phyloP scores from a whole-genome alignment of 1,140 invertebrate species.

The Probaryconus sp. region DNA sequence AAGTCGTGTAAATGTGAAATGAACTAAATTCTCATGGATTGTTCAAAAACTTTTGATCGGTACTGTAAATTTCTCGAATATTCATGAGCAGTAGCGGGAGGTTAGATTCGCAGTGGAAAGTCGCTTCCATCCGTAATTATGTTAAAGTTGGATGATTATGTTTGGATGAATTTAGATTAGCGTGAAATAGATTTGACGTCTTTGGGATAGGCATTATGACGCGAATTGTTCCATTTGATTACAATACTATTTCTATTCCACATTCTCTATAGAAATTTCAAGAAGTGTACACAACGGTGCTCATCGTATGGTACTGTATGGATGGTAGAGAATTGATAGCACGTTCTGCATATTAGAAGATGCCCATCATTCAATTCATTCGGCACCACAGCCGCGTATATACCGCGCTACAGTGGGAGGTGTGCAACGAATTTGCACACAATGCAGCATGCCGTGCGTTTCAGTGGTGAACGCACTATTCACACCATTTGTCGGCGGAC shows the following conservation, averaged over 20 bases:
- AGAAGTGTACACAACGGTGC: constrained; percentile 25
- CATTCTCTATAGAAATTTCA: constrained; percentile 29
- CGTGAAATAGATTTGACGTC: constrained; percentile 26
- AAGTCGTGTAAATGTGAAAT: too few species aligned
- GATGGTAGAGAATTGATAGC: constrained; percentile 66
- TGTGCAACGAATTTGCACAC: constrained; percentile 56
- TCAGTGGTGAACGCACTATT: constrained; percentile 50
- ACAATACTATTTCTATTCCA: constrained; percentile 20
- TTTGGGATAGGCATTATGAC: constrained; percentile 39
- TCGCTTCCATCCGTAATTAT: too few species aligned
- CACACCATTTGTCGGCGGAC: constrained; percentile 59
- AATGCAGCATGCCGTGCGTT: constrained; percentile 47
- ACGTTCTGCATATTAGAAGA: constrained; percentile 71
- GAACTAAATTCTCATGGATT: too few species aligned
- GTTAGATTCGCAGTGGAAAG: too few species aligned
- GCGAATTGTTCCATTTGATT: constrained; percentile 42
- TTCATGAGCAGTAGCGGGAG: too few species aligned
- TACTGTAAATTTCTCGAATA: too few species aligned
- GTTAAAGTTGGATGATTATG: too few species aligned
- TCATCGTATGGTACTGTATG: too few species aligned
- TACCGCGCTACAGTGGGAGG: constrained; percentile 35
- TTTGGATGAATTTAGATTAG: constrained; percentile 27
- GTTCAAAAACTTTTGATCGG: too few species aligned
- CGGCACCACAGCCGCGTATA: constrained; percentile 38
- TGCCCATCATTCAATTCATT: constrained; percentile 68